phyloP scores from a whole-genome alignment of 2,888 invertebrate genomes.

The Aphrophora alni region DNA sequence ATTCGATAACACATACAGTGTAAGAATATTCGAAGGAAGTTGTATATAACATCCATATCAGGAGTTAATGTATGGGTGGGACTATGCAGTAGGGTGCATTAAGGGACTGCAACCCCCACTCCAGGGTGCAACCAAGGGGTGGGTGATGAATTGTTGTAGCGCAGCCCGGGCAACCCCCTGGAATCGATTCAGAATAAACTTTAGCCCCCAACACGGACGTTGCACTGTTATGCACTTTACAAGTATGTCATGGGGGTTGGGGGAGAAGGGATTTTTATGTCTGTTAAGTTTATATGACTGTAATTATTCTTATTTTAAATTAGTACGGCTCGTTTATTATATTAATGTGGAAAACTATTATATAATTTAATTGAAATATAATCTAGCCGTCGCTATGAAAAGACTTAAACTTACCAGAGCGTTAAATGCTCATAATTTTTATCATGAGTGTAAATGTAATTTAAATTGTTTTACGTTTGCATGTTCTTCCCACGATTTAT shows the following conservation, averaged over 20 bases:
- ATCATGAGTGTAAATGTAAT: no score
- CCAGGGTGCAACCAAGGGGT: no score
- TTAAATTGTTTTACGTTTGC: no score
- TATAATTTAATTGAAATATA: no score
- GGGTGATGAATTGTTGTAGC: conserved; percentile 9
- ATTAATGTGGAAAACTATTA: no score
- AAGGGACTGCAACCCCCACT: conserved; percentile 9
- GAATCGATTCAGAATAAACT: conserved; percentile 9
- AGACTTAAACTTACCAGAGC: no score
- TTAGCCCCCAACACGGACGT: not conserved
- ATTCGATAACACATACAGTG: not conserved
- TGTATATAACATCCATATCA: not conserved
- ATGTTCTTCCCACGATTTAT: no score
- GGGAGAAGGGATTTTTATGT: not conserved
- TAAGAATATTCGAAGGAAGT: not conserved
- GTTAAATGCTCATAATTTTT: no score
- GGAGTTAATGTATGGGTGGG: not conserved
- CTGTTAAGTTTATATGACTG: not conserved
- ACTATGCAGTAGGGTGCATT: conserved; percentile 4
- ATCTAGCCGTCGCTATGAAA: no score
- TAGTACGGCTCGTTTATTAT: no score
- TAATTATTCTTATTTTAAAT: no score
- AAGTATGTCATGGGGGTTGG: not conserved
- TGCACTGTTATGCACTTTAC: conserved; percentile 6
- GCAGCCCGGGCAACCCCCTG: conserved; percentile 3